Percentiles rank a stretch among this genome's conserved stretches.
Evolutionary conservation across 2,113 vertebrate genomes (phyloP).

Genomic region (Pantherophis guttatus): DNA sequence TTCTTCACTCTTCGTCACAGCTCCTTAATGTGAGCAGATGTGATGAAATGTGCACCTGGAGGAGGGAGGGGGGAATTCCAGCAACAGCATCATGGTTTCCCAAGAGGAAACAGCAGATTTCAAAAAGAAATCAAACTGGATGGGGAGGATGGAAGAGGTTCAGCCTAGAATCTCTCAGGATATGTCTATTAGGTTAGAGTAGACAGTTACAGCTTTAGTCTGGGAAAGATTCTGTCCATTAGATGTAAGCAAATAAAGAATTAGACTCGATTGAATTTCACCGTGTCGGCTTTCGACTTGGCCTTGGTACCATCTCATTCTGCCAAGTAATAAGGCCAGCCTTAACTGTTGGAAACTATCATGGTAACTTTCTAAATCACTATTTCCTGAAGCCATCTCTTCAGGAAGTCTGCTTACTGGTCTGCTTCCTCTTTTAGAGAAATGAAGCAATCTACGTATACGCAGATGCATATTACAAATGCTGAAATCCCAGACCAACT

Average conservation of each 20-base stretch:
- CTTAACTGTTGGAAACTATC: neutral
- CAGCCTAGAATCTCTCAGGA: neutral
- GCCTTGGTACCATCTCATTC: neutral
- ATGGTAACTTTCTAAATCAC: slow-evolving; percentile 51
- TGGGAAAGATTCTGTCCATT: neutral
- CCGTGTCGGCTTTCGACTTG: neutral
- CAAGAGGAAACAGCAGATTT: neutral
- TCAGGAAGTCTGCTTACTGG: slow-evolving; percentile 3
- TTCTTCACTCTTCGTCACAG: neutral
- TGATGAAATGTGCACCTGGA: neutral
- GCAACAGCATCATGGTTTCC: neutral
- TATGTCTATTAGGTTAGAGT: neutral
- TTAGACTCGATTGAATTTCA: neutral
- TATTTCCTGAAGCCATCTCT: slow-evolving; percentile 41
- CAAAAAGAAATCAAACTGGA: neutral
- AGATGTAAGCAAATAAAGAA: neutral
- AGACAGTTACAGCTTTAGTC: neutral
- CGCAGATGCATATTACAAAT: neutral
- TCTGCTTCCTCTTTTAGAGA: slow-evolving; percentile 49
- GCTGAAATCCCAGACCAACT: neutral
- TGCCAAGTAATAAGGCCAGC: neutral
- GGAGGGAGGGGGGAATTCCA: neutral
- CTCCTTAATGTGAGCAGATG: neutral
- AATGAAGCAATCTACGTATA: neutral
- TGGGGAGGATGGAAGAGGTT: neutral